Conservation (phyloP, 2,888 invertebrate genomes). For the Ophioninae sp. region DNA sequence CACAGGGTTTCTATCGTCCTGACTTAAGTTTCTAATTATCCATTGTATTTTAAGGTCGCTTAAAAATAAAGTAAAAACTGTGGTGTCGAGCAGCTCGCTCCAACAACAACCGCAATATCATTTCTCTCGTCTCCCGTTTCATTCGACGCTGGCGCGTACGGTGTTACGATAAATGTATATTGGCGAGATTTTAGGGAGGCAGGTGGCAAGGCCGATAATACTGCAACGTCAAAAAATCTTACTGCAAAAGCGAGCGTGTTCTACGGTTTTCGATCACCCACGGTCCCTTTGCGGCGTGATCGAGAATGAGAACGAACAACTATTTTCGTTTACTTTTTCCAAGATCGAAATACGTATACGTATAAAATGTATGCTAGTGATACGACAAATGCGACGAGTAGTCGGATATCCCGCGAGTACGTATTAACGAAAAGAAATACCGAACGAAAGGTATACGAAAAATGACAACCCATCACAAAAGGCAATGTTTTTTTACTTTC, state of each 20-base stretch:
- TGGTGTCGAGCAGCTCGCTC: slow-evolving; percentile 59
- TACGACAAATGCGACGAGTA: slow-evolving; percentile 3
- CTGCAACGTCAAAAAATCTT: slow-evolving; percentile 57
- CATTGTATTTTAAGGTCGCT: slow-evolving; percentile 62
- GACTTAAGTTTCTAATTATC: slow-evolving; percentile 58
- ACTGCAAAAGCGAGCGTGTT: slow-evolving; percentile 19
- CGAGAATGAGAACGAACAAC: slow-evolving; percentile 7
- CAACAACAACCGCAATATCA: slow-evolving; percentile 62
- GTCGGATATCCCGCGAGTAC: neutral
- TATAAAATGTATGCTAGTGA: slow-evolving; percentile 24
- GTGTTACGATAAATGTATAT: slow-evolving; percentile 57
- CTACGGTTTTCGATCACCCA: slow-evolving; percentile 16
- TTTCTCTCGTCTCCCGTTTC: slow-evolving; percentile 52
- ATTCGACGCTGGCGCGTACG: slow-evolving; percentile 2
- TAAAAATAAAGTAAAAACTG: slow-evolving; percentile 66
- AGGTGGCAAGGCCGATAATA: slow-evolving; percentile 51
- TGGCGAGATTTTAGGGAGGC: slow-evolving; percentile 47
- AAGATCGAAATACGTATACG: slow-evolving; percentile 26
- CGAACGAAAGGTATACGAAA: neutral
- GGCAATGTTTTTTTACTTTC: slow-evolving; percentile 49
- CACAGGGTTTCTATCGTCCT: slow-evolving; percentile 50
- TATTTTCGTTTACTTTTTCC: slow-evolving; percentile 11
- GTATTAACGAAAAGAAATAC: slow-evolving; percentile 8
- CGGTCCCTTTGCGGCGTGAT: neutral
- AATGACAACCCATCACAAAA: neutral